Conservation (phyloP, 2,113 vertebrate genomes). For the Rhinolophus sinicus region DNA sequence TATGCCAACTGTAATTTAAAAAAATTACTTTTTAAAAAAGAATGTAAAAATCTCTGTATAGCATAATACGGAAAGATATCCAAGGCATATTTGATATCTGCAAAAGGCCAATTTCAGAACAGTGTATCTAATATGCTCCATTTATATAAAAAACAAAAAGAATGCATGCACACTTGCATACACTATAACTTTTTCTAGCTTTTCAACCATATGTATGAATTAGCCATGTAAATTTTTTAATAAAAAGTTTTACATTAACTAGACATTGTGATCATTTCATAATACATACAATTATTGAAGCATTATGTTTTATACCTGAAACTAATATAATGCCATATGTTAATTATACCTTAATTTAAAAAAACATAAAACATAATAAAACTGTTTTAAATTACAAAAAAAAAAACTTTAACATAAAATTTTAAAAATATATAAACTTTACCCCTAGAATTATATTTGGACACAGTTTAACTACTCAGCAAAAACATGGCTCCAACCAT, state of each 20-base stretch:
- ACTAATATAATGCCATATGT: background rate
- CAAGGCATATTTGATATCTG: background rate
- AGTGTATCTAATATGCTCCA: background rate
- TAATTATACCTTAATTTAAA: background rate
- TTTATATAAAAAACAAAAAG: background rate
- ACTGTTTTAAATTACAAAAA: background rate
- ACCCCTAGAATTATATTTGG: background rate
- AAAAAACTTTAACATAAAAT: background rate
- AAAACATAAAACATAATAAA: background rate
- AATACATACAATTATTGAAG: background rate
- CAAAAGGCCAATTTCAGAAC: background rate
- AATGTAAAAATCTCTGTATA: background rate
- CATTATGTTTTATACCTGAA: background rate
- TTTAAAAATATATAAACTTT: background rate
- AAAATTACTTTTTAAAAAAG: background rate
- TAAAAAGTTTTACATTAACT: slow-evolving; percentile 23
- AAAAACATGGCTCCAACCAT: background rate
- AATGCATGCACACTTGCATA: background rate
- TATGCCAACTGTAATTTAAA: too few relatives aligned
- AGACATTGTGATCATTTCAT: background rate
- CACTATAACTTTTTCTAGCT: background rate
- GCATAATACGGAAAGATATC: slow-evolving; percentile 19
- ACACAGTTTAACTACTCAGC: background rate
- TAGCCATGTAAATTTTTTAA: background rate
- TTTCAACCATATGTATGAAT: background rate